These are phyloP conservation scores for Xenops minutus DNA, from an alignment of 2,797 vertebrate species.

Conservation along the genomic window DNA sequence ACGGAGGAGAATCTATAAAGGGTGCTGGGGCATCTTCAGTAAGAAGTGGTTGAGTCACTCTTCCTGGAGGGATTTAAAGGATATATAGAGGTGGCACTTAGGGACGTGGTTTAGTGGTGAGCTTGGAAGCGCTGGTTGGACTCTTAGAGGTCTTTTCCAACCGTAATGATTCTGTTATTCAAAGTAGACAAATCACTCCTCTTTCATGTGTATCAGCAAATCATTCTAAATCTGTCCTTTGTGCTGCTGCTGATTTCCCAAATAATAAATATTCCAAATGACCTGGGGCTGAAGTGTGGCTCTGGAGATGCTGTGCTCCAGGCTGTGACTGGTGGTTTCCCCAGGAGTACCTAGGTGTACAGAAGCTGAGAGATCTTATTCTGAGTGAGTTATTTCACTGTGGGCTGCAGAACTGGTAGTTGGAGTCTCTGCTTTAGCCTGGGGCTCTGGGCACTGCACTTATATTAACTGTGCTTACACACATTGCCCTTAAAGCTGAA, in stretches of 20 bases:
- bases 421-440: slow-evolving; percentile 5
- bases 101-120: neutral
- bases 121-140: neutral
- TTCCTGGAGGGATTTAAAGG: neutral
- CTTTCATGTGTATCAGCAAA: neutral
- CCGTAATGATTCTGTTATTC: neutral
- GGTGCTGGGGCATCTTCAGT: neutral
- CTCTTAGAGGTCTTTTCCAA: neutral
- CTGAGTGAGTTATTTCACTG: neutral
- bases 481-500: neutral
- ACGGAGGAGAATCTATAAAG: neutral
- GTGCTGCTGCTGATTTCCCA: slow-evolving; percentile 40
- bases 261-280: slow-evolving; percentile 52
- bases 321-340: neutral
- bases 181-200: neutral
- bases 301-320: neutral
- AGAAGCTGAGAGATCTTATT: neutral
- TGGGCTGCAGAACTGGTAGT: neutral
- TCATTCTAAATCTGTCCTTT: neutral
- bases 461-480: neutral
- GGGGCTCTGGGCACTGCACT: neutral
- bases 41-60: neutral
- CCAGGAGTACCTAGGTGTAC: neutral
- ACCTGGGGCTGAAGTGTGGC: neutral
- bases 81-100: neutral